Conservation (phyloP, 2,797 vertebrate genomes). For the Erethizon dorsatum region DNA sequence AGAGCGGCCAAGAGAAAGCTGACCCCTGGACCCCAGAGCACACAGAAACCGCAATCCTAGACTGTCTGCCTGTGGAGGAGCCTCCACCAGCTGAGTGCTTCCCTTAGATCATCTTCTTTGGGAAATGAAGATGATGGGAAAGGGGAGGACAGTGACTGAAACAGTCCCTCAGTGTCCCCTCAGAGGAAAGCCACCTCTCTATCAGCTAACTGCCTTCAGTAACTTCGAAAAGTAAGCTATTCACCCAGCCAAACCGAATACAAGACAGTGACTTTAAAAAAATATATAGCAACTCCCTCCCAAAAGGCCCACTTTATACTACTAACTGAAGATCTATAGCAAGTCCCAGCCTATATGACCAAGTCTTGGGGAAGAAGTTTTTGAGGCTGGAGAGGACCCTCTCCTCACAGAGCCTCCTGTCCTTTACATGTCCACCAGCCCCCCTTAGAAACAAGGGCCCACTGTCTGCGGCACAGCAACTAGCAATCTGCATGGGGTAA, state of each 20-base stretch:
- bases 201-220: neutral
- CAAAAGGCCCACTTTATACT: neutral
- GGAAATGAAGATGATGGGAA: neutral
- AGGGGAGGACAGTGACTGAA: neutral
- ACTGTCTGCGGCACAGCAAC: neutral
- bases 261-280: neutral
- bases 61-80: too few relatives aligned
- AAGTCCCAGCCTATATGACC: neutral
- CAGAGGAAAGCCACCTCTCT: neutral
- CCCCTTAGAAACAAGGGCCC: conserved; percentile 13
- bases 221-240: conserved; percentile 42
- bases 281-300: neutral
- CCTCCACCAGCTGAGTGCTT: neutral
- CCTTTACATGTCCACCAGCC: neutral
- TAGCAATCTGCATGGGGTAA: neutral
- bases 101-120: neutral
- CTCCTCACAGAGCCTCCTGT: neutral
- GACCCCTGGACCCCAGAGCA: neutral
- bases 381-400: neutral
- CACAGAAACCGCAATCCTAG: neutral
- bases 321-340: neutral
- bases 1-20: neutral
- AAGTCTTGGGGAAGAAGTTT: neutral
- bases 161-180: neutral
- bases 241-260: neutral